Evolutionary conservation across 2,797 vertebrate genomes (phyloP), one percentile per base, ranked within the genome.

Genomic region (Poecile montanus): DNA sequence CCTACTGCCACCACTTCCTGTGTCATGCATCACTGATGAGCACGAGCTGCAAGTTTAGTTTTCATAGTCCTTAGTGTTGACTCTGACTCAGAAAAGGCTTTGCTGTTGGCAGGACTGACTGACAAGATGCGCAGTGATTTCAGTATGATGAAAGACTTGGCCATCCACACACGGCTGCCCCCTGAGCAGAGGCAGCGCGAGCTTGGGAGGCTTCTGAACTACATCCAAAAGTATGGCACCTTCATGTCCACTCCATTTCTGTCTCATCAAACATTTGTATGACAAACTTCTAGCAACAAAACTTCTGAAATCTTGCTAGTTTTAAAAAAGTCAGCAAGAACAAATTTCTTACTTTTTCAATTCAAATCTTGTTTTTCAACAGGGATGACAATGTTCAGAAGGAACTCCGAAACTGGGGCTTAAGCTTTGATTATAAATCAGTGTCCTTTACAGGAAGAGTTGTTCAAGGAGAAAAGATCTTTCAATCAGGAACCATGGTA

Each of bases 61-160:
- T 66, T 38, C 30, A 4, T 29, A 42, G 40, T 44, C 12, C 7
- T 72, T 25, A 11, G 20, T 18, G 6, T 11, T 34, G 1, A 5
- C 26, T 51, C 6, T 5, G 65, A 16, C 61, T 94, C 5, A 68
- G 29, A 9, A 22, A 18, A 12, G 27, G 45, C 78, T 73, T 83
- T 91, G 42, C 32, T n/a, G 25, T 91, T 96, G 17, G 66, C 96
- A 99, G 99, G 99, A 10, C 93, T 99, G 85, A 99, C 99, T 2
- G 98, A 99, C 58, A 99, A 98, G 96, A 99, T 99, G 99, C 98
- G 99, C 18, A 96, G 51, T 5, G 99, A 99, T 95, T 99, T 98
- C 91, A 98, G 51, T 12, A 98, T 99, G 93, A 99, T 99, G 99
- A 99, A 98, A 56, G 99, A 99, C 89, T 90, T 99, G 91, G 95